Base-by-base conservation (phyloP, 2,888 invertebrate genomes). In the Latrodectus elegans region DNA sequence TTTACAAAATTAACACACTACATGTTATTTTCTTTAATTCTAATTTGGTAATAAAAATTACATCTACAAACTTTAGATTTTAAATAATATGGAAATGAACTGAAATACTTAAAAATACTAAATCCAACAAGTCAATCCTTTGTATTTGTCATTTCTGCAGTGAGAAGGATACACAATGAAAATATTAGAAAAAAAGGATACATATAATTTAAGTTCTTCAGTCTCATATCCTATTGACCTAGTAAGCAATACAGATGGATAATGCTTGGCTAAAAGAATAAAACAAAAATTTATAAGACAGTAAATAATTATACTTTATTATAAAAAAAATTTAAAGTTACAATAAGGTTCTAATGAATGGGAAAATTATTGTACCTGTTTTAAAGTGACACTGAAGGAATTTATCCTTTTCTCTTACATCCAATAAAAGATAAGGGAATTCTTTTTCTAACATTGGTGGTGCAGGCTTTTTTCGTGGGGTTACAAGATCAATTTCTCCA, bases 351-450 rank as follows among this genome's bases (percentile, higher is more conserved):
- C 55, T 55, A 55, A 3, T 14, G 15, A 55, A 55, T 3, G 55
- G 55, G 2, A 55, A 55, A 55, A 55, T 2, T 55, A 12, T 6
- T 15, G 67, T 83, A 92, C 92, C 92, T 90, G 92, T 91, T 22
- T 92, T 92, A 71, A 93, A 92, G 89, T 92, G 93, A 88, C 92
- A 92, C 74, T 91, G 89, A 49, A 91, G 89, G 89, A 90, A 93
- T 4, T 91, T 91, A 79, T 93, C 93, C 22, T 78, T 74, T 72
- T 92, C 92, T 78, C 93, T 88, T 64, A 93, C 91, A 90, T 93
- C 93, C 84, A 93, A 90, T 76, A 93, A 89, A 22, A 93, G 91
- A 90, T 93, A 93, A 0, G 93, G 93, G 78, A 91, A 90, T 72
- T 55, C 70, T 75, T 52, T 75, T 17, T 60, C 77, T 9, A 75